A percentile compares a stretch with the other conserved stretches of the same genome.
Evolutionary conservation across 2,113 vertebrate species (phyloP).

Genomic region (Trogon melanurus): DNA sequence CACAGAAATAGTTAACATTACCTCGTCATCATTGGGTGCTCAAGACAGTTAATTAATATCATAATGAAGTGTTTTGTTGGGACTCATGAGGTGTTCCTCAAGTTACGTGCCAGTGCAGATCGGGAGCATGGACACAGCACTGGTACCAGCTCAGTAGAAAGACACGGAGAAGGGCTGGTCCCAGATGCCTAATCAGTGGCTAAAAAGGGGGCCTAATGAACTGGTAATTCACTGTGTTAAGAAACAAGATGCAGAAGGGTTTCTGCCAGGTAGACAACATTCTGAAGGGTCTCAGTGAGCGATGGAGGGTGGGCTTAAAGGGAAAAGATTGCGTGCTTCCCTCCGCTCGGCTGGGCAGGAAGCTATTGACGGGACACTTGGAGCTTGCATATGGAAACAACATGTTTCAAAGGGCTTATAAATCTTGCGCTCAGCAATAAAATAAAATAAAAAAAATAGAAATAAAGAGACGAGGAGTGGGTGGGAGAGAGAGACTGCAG

Average conservation of each 20-base stretch:
- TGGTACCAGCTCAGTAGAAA: background rate
- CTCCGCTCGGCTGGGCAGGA: conserved; percentile 62
- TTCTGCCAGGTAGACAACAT: conserved; percentile 31
- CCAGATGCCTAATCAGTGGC: conserved; percentile 59
- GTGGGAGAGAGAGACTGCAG: background rate
- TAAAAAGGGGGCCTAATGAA: conserved; percentile 50
- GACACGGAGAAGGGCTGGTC: background rate
- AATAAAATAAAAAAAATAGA: background rate
- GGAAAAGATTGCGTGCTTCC: conserved; percentile 42
- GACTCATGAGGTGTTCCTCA: accelerated
- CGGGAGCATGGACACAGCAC: background rate
- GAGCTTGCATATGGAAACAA: conserved; percentile 75
- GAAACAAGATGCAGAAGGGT: conserved; percentile 18
- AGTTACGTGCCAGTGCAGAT: background rate
- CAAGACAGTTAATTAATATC: background rate
- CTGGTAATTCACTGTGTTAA: conserved; percentile 53
- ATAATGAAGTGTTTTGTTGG: background rate
- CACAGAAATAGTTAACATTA: background rate
- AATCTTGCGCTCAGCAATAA: conserved; percentile 51
- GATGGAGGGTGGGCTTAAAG: background rate
- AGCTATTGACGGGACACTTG: conserved; percentile 56
- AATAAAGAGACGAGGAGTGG: too few species aligned
- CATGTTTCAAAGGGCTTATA: conserved; percentile 74
- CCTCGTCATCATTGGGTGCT: background rate
- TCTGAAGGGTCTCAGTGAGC: conserved; percentile 54